These are phyloP conservation scores for Haemorhous mexicanus DNA, from an alignment of 2,113 vertebrate species.

Conservation along the genomic window DNA sequence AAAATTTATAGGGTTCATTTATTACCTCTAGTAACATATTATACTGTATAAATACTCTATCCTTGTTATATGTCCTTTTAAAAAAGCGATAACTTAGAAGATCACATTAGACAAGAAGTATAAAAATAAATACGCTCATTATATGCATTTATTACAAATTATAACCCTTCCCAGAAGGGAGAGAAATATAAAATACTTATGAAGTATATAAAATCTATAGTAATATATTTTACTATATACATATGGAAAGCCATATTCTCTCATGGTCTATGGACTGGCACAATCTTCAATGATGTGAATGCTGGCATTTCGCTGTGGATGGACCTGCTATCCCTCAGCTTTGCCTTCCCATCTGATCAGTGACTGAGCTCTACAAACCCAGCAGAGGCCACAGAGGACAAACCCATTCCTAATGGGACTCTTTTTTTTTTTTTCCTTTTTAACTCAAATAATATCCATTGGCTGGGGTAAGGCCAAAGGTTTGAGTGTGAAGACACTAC, in stretches of 20 bases:
- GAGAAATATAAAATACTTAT: slow-evolving; percentile 89
- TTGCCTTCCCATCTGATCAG: slow-evolving; percentile 50
- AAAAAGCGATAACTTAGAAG: slow-evolving; percentile 92
- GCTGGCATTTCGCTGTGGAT: slow-evolving; percentile 69
- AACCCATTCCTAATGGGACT: background rate
- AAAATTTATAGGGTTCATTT: slow-evolving; percentile 76
- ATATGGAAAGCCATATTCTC: slow-evolving; percentile 78
- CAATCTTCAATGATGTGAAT: slow-evolving; percentile 67
- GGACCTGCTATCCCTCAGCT: slow-evolving; percentile 79
- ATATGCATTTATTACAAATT: slow-evolving; percentile 83
- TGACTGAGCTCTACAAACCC: slow-evolving; percentile 34
- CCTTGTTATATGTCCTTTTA: slow-evolving; percentile 92
- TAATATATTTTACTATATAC: slow-evolving; percentile 79
- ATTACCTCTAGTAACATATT: slow-evolving; percentile 86
- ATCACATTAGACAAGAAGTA: slow-evolving; percentile 97
- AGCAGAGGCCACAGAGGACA: background rate
- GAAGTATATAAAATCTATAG: slow-evolving; percentile 86
- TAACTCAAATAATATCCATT: background rate
- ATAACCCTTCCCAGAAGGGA: slow-evolving; percentile 92
- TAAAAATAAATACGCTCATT: slow-evolving; percentile 98
- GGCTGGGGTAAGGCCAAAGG: background rate
- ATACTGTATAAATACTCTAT: slow-evolving; percentile 99
- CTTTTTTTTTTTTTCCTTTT: background rate
- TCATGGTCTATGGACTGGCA: slow-evolving; percentile 74
- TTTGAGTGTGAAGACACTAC: background rate